These are phyloP conservation scores for Zapornia atra DNA, from an alignment of 2,113 vertebrate species.

Conservation along the genomic window DNA sequence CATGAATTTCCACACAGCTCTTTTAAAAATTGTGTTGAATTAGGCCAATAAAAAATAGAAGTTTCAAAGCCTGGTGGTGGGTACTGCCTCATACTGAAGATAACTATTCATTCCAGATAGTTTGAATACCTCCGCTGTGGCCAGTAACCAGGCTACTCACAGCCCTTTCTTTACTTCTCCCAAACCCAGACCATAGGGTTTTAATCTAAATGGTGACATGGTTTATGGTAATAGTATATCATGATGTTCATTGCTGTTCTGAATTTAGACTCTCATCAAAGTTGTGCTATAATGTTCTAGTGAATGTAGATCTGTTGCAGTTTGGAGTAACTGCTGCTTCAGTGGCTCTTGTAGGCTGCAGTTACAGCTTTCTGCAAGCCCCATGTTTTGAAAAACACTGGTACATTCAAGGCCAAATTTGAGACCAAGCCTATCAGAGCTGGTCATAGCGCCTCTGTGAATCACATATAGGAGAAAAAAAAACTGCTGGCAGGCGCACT, in stretches of 20 bases:
- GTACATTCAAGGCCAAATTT: no score
- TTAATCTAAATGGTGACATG: background rate
- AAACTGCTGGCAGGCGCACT: no score
- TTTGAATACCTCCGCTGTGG: background rate
- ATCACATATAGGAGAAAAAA: no score
- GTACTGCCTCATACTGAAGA: background rate
- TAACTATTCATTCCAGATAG: background rate
- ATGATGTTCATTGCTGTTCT: background rate
- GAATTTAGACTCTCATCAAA: background rate
- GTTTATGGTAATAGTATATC: background rate
- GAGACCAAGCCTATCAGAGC: no score
- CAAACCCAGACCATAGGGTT: background rate
- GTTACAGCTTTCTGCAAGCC: no score
- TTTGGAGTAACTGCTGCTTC: no score
- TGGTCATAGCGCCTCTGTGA: no score
- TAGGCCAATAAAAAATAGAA: background rate
- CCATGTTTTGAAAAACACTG: no score
- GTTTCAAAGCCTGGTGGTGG: background rate
- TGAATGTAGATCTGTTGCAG: no score
- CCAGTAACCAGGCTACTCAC: background rate
- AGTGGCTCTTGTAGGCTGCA: no score
- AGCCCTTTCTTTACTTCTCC: background rate
- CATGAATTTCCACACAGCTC: background rate
- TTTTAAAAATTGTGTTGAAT: background rate
- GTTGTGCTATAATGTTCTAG: background rate